Evolutionary conservation across 2,113 vertebrate genomes (phyloP).

Genomic region (Anolis carolinensis): DNA sequence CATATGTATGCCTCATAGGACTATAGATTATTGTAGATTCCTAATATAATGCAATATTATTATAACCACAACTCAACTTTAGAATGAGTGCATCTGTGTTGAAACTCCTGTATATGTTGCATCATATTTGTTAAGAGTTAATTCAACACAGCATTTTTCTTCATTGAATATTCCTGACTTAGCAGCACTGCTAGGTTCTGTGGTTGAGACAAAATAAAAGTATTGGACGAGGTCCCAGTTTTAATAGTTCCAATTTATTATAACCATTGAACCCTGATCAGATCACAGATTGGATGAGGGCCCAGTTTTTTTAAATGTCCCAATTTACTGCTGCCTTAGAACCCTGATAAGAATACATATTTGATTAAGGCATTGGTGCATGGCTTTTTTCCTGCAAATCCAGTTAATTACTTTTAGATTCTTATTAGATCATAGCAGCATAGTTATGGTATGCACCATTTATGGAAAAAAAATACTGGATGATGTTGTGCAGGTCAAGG

Average conservation of each 20-base stretch:
- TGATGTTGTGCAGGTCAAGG: constrained; percentile 72
- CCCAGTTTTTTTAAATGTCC: constrained; percentile 82
- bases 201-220: constrained; percentile 80
- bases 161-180: constrained; percentile 74
- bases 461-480: constrained; percentile 69
- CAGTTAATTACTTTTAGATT: constrained; percentile 83
- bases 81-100: constrained; percentile 58
- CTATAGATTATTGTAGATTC: constrained; percentile 29
- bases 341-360: constrained; percentile 79
- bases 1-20: background rate
- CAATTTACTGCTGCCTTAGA: constrained; percentile 80
- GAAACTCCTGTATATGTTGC: constrained; percentile 58
- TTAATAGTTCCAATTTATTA: constrained; percentile 85
- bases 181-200: constrained; percentile 69
- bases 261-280: constrained; percentile 84
- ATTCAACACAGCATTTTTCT: constrained; percentile 68
- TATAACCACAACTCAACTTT: constrained; percentile 67
- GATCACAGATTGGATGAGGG: constrained; percentile 80
- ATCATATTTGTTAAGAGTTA: constrained; percentile 74
- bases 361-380: constrained; percentile 74
- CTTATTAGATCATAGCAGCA: constrained; percentile 75
- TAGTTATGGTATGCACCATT: constrained; percentile 66
- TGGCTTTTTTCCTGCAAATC: constrained; percentile 70
- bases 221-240: constrained; percentile 79
- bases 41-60: constrained; percentile 65